phyloP scores from a whole-genome alignment of 2,888 invertebrate genomes.

The Rotaria magnacalcarata region DNA sequence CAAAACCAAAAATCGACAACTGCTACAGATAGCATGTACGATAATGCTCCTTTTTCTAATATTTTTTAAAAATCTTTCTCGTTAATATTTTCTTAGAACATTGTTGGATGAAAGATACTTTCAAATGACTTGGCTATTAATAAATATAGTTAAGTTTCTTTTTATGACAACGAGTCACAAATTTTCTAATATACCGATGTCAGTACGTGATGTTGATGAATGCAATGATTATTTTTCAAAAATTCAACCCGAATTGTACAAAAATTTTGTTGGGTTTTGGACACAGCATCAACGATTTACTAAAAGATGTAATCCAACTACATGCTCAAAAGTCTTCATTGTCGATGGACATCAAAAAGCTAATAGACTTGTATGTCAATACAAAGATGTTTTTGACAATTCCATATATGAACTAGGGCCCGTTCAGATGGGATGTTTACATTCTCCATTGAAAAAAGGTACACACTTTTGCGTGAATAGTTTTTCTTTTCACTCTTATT shows the following conservation, averaged over 20 bases:
- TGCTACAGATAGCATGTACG: too few species aligned
- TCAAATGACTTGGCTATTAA: not conserved
- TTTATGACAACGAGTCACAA: not conserved
- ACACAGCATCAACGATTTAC: not conserved
- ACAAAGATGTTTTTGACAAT: not conserved
- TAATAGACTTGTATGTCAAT: not conserved
- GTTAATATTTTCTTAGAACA: not conserved
- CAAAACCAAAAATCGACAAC: too few species aligned
- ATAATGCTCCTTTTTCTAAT: too few species aligned
- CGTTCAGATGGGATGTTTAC: too few species aligned
- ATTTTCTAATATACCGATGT: not conserved
- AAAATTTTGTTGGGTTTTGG: not conserved
- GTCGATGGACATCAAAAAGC: not conserved
- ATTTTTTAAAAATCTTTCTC: too few species aligned
- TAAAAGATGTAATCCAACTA: not conserved
- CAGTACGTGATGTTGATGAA: not conserved
- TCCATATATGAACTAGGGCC: not conserved
- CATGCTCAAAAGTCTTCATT: not conserved
- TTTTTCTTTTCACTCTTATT: too few species aligned
- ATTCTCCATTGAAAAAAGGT: not conserved
- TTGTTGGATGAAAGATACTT: not conserved
- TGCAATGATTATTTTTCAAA: not conserved
- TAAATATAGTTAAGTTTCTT: not conserved
- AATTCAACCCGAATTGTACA: not conserved
- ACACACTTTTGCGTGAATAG: too few species aligned